These are phyloP conservation scores for Acanthosoma haemorrhoidale DNA, from an alignment of 2,888 invertebrate genomes.

Conservation along the genomic window DNA sequence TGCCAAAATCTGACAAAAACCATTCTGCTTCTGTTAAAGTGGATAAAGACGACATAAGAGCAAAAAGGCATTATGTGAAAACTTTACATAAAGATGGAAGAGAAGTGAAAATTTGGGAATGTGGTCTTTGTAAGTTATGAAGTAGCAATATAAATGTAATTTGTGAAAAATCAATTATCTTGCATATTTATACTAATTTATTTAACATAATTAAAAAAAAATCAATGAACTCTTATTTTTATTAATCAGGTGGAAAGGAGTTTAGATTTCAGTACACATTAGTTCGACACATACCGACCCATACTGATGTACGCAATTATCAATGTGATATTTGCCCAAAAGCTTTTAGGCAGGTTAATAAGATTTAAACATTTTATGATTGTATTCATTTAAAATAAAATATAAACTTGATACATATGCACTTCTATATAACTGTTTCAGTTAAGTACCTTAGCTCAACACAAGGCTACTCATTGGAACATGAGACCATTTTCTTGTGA, in stretches of 20 bases:
- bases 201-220: background rate
- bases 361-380: background rate
- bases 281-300: constrained; percentile 69
- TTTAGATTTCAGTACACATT: constrained; percentile 72
- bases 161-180: background rate
- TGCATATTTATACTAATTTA: background rate
- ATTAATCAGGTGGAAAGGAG: constrained; percentile 59
- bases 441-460: constrained; percentile 69
- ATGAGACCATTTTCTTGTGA: constrained; percentile 68
- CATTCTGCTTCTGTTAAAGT: constrained; percentile 21
- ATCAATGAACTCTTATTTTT: background rate
- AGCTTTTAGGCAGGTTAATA: constrained; percentile 44
- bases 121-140: constrained; percentile 31
- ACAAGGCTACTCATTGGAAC: constrained; percentile 71
- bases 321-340: constrained; percentile 68
- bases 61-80: constrained; percentile 29
- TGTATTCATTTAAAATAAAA: background rate
- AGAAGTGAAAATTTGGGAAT: constrained; percentile 33
- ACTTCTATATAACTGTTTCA: constrained; percentile 45
- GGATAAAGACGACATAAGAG: constrained; percentile 33
- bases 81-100: constrained; percentile 29
- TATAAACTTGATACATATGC: background rate
- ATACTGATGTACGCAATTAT: constrained; percentile 71
- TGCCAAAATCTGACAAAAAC: background rate
- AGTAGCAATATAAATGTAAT: no score